Conservation (phyloP, 2,797 vertebrate genomes). For the Tauraco hartlaubi region DNA sequence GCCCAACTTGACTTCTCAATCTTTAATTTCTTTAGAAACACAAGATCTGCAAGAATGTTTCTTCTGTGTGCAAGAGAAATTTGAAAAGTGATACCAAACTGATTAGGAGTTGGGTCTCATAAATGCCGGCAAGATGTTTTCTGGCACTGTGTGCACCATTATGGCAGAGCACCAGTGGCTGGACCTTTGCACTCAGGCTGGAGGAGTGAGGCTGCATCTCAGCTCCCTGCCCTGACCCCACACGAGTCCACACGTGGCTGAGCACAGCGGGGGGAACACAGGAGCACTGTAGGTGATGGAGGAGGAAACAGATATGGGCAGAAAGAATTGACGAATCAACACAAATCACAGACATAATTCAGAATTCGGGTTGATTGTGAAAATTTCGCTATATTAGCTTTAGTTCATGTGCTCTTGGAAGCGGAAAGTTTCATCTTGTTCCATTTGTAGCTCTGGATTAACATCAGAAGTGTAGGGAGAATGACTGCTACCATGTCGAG, state of each 20-base stretch:
- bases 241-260: fast-evolving
- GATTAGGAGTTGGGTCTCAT: not conserved
- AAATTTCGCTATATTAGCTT: not conserved
- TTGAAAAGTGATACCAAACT: not conserved
- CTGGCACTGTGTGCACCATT: not conserved
- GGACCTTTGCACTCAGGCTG: not conserved
- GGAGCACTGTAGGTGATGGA: fast-evolving
- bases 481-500: not conserved
- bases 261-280: not conserved
- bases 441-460: not conserved
- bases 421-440: not conserved
- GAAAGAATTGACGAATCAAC: not conserved
- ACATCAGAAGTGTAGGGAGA: not conserved
- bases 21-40: not conserved
- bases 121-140: not conserved
- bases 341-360: not conserved
- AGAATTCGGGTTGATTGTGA: not conserved
- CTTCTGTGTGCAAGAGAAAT: not conserved
- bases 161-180: not conserved
- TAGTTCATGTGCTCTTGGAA: not conserved
- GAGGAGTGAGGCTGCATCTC: not conserved
- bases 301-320: not conserved
- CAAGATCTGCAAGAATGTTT: not conserved
- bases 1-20: not conserved
- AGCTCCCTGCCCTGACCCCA: not conserved